Evolutionary conservation across 2,888 invertebrate genomes (phyloP), one percentile per base, ranked within the genome.

Genomic region (Drosophila atripex): DNA sequence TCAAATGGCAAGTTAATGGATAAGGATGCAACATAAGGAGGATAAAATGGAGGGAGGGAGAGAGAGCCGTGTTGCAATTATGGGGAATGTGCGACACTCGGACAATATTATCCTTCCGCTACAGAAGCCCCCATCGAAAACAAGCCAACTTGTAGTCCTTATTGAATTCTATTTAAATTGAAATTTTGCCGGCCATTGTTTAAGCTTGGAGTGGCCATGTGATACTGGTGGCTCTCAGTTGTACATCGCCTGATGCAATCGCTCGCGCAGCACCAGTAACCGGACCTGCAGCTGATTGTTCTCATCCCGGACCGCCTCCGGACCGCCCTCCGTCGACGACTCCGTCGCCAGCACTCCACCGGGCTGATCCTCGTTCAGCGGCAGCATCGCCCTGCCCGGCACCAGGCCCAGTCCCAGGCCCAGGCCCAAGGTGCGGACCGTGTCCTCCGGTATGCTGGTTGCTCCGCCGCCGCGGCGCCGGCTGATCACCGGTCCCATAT

Each of bases 241-340:
- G 59, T 65, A 79, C 12, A 79, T 54, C 7, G 68, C 79, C 38
- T 82, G 78, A 8, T 71, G 82, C 11, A 79, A 45, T 5, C 82
- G 75, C 41, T 82, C 82, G 23, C 73, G 57, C 0, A 82, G 52
- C 11, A 77, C 66, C 38, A 78, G 30, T 14, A 82, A 23, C 14
- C 79, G 79, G 58, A 71, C 68, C 53, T 78, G 79, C 12, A 69
- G 54, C 52, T 82, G 79, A 21, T 82, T 82, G 30, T 12, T 9
- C 16, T 75, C 77, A 21, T 78, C 79, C 54, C 9, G 46, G n/a
- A n/a, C n/a, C n/a, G n/a, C n/a, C 30, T 45, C 21, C 23, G 11
- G 54, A 2, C 30, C 9, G 47, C 35, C 35, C 35, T 7, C 35
- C n/a, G 35, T 35, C n/a, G 35, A n/a, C 1, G 35, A 7, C 35